These are phyloP conservation scores for Platycheirus rosarum DNA, from an alignment of 2,888 invertebrate genomes.

Conservation along the genomic window DNA sequence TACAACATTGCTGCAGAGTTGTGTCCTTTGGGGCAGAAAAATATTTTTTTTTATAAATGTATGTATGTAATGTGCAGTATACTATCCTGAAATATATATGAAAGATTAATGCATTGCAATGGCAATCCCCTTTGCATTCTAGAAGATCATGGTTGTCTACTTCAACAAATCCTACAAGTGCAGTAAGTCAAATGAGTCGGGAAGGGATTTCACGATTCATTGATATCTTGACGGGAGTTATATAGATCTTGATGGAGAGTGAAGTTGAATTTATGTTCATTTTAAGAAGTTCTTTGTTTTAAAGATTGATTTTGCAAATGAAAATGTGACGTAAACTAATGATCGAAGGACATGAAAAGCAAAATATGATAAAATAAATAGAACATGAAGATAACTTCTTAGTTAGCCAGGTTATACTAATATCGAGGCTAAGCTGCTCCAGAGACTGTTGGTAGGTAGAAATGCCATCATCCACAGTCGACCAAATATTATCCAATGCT, in stretches of 20 bases:
- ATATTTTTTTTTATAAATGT: background rate
- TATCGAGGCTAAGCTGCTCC: too few relatives aligned
- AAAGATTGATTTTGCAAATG: background rate
- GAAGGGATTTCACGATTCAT: constrained; percentile 14
- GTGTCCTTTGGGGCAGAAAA: constrained; percentile 20
- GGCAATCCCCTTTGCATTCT: background rate
- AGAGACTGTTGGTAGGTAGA: too few relatives aligned
- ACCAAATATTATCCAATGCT: too few relatives aligned
- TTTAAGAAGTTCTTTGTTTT: constrained; percentile 18
- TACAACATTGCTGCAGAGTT: constrained; percentile 13
- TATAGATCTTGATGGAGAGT: background rate
- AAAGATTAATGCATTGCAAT: constrained; percentile 44
- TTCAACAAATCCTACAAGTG: constrained; percentile 18
- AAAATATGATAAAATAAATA: too few relatives aligned
- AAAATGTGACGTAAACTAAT: too few relatives aligned
- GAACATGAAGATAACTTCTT: too few relatives aligned
- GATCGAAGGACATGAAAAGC: too few relatives aligned
- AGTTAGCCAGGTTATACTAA: too few relatives aligned
- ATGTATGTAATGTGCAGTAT: too few relatives aligned
- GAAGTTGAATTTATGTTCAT: background rate
- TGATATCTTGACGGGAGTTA: constrained; percentile 8
- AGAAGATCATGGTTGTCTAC: constrained; percentile 3
- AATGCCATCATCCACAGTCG: too few relatives aligned
- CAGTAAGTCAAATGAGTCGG: constrained; percentile 14
- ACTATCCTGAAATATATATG: too few relatives aligned